Evolutionary conservation across 2,888 invertebrate species (phyloP).

Genomic region (Acleris laterana): DNA sequence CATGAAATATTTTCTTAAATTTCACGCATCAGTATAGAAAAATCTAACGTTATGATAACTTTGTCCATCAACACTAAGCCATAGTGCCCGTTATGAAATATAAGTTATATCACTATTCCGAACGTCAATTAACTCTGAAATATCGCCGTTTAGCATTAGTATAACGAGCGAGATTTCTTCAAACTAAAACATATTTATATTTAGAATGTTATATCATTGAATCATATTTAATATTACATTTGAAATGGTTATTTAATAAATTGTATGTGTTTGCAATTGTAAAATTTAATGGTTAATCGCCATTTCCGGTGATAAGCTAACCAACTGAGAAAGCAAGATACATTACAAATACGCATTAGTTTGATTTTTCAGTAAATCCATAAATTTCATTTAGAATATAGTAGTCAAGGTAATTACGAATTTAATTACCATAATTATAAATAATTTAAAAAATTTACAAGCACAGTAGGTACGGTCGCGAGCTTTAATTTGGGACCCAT

Average conservation of each 20-base stretch:
- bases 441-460: too few species aligned
- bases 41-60: constrained; percentile 22
- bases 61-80: constrained; percentile 25
- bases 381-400: too few species aligned
- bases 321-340: too few species aligned
- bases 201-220: constrained; percentile 27
- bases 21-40: not conserved
- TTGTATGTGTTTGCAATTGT: too few species aligned
- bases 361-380: too few species aligned
- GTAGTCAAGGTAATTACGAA: too few species aligned
- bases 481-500: too few species aligned
- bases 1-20: not conserved
- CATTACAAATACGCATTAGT: too few species aligned
- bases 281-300: too few species aligned
- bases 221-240: constrained; percentile 36
- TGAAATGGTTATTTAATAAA: not conserved
- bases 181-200: constrained; percentile 36
- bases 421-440: too few species aligned
- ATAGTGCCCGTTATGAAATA: constrained; percentile 22
- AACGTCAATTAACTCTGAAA: constrained; percentile 40
- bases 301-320: too few species aligned
- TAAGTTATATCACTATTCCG: constrained; percentile 25
- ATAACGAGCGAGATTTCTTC: constrained; percentile 39
- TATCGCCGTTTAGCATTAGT: constrained; percentile 43
- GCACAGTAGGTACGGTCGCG: too few species aligned